Conservation (phyloP, 1,140 invertebrate genomes). For the Zophobas morio region DNA sequence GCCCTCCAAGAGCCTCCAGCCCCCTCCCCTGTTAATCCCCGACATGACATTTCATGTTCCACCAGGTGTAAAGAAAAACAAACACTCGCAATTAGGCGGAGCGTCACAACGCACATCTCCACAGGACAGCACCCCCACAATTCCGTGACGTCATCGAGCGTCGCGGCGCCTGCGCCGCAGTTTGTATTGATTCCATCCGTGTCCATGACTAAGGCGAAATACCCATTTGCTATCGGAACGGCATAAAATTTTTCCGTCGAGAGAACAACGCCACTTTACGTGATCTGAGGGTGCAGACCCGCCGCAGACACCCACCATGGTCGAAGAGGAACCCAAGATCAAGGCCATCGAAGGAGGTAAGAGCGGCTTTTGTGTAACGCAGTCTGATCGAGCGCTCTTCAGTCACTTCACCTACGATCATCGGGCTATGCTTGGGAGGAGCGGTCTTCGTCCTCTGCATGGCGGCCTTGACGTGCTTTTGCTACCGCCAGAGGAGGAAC, state of each 20-base stretch:
- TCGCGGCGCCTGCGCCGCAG: constrained; percentile 54
- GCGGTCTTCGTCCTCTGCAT: constrained; percentile 72
- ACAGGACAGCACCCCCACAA: constrained; percentile 26
- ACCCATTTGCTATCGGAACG: constrained; percentile 34
- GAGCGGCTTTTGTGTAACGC: neutral
- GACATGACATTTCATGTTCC: neutral
- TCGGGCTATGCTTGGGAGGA: constrained; percentile 76
- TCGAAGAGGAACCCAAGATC: constrained; percentile 60
- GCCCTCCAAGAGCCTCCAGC: neutral
- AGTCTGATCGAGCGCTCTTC: constrained; percentile 60
- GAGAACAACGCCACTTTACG: neutral
- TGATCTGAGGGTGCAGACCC: constrained; percentile 18
- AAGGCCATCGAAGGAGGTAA: constrained; percentile 60
- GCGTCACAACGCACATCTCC: constrained; percentile 14
- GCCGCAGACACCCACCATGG: constrained; percentile 51
- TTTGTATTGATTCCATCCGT: constrained; percentile 57
- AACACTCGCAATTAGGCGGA: neutral
- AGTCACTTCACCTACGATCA: constrained; percentile 76
- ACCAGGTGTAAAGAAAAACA: constrained; percentile 3
- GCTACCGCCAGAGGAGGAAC: constrained; percentile 70
- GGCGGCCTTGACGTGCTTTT: constrained; percentile 73
- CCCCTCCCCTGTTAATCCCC: neutral
- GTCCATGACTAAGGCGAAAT: constrained; percentile 50
- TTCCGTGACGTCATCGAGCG: constrained; percentile 51
- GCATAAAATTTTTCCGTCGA: constrained; percentile 12